Base-by-base conservation (phyloP, 92 coral and sea anemone genomes). In the Bergia puertoricense region DNA sequence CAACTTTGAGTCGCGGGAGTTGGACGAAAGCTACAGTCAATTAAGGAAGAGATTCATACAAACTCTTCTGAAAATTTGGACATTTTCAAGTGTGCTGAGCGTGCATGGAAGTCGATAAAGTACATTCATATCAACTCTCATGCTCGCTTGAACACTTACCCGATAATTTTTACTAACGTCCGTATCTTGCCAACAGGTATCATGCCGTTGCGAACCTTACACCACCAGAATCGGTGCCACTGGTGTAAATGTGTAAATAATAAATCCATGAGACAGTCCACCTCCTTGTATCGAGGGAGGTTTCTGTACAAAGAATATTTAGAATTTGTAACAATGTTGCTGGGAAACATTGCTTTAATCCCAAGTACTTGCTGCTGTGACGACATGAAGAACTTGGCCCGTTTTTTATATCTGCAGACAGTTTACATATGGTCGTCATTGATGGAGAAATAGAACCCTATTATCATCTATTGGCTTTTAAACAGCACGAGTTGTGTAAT, bases 211-310 rank as follows among this genome's bases (percentile, higher is more conserved):
- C 98, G 2, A 91, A 45, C 45, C 81, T 92, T 0, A 74, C 93
- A 16, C 91, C 98, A 30, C 95, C 96, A 80, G 94, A 95, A 86
- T 90, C 90, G 86, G 86, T 95, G 15, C 98, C 98, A 76, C 80
- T 95, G 91, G 93, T 81, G 74, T 95, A 81, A 86, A 68, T 48
- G 39, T 77, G 57, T 54, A 79, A 13, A 13, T 45, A 59, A 56
- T 22, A 0, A 88, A 79, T 14, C 48, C 43, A 80, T 8, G 54
- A 88, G 1, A 80, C 79, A 75, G 8, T 9, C 30, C 48, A 8
- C 23, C 50, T 16, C 14, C 9, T 71, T 48, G 18, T 59, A 46
- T 56, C 67, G 71, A 14, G 86, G 79, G 6, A 57, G 30, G 79
- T 16, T 6, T 16, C 44, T 69, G 46, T 84, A 38, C 86, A 82